Base-by-base conservation (phyloP, 2,888 invertebrate species). In the Acrobasis consociella region DNA sequence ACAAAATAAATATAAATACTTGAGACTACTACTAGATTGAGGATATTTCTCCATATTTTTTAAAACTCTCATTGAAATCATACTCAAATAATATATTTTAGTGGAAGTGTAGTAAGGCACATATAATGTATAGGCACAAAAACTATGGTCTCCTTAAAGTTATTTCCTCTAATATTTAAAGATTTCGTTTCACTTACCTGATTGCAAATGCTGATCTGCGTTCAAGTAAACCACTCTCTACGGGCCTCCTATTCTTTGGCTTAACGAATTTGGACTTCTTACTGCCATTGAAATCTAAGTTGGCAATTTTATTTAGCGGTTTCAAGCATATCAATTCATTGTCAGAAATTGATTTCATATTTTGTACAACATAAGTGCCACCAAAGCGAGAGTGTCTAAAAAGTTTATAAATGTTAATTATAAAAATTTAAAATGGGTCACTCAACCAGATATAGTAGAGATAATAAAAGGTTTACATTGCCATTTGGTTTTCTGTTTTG, bases 331-430 rank as follows among this genome's bases (percentile, higher is more conserved):
- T 97, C 65, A 98, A 91, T 78, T 98, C 97, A 76, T 96, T 96
- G 69, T 98, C 96, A 70, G 97, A 96, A 78, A 99, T 96, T 22
- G 99, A 97, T 87, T 98, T 98, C 94, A 99, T 95, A 82, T 99
- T 98, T 83, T 96, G 95, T 16, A 99, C 95, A 0, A 97, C 96
- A 90, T 96, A 99, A 9, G 98, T 98, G 60, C 99, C 99, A 42
- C 98, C 98, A 83, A 99, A 99, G 68, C 97, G 94, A 0, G 98
- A 98, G 89, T 98, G 98, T 73, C 98, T 97, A 79, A 31, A 31
- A 22, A 31, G 2, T 31, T 1, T 22, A 22, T 22, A 22, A 22
- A 1, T 22, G 22, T 22, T 22, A 22, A 3, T 2, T 2, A 22
- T 2, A 22, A 1, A 22, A 22, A 22, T 22, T 22, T 22, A 1